phyloP scores from a whole-genome alignment of 2,888 invertebrate species.

The Slavum lentiscoides region DNA sequence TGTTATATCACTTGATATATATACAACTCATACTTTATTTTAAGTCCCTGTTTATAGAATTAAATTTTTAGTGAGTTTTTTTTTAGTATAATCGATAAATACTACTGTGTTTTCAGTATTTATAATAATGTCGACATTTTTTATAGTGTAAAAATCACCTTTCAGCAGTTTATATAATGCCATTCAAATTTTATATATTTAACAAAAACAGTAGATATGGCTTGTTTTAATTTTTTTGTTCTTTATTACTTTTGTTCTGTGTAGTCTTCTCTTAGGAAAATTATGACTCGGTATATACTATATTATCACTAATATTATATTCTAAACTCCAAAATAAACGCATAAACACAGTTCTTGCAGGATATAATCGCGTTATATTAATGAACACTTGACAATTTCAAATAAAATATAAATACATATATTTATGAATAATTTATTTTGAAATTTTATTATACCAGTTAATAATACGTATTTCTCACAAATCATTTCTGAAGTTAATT shows the following conservation, averaged over 20 bases:
- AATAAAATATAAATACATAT: too few relatives aligned
- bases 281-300: neutral
- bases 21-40: too few relatives aligned
- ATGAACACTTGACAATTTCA: too few relatives aligned
- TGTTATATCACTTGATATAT: too few relatives aligned
- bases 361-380: too few relatives aligned
- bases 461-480: too few relatives aligned
- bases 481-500: too few relatives aligned
- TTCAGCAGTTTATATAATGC: conserved; percentile 1
- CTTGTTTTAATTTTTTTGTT: conserved; percentile 37
- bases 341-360: too few relatives aligned
- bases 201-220: conserved; percentile 10
- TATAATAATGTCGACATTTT: conserved; percentile 15
- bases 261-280: neutral
- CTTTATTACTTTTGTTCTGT: neutral
- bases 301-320: too few relatives aligned
- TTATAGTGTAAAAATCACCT: conserved; percentile 1
- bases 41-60: too few relatives aligned
- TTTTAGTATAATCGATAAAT: neutral
- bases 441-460: too few relatives aligned
- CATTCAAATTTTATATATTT: conserved; percentile 26
- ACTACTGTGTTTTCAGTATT: neutral
- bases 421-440: too few relatives aligned
- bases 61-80: neutral
- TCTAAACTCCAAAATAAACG: neutral